Evolutionary conservation across 2,797 vertebrate genomes (phyloP).

Genomic region (Fistularia tabacaria): DNA sequence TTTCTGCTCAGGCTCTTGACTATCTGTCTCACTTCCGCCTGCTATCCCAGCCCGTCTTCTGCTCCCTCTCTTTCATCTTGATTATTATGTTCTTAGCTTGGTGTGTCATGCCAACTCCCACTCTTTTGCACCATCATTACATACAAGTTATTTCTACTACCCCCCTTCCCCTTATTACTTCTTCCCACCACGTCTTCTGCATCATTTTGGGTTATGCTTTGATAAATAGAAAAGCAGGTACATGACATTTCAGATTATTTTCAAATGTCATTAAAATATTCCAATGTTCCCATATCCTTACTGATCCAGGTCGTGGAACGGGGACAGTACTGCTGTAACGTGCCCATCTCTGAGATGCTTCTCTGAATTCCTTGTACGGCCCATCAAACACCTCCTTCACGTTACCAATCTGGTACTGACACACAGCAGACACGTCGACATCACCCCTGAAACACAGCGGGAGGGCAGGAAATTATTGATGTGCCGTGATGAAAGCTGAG

Average conservation of each 20-base stretch:
- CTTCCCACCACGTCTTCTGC: too few relatives aligned
- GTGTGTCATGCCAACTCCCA: conserved; percentile 35
- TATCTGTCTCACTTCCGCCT: conserved; percentile 29
- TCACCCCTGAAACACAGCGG: conserved; percentile 81
- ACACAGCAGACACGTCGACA: conserved; percentile 88
- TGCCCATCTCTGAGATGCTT: conserved; percentile 88
- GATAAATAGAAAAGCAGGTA: conserved; percentile 2
- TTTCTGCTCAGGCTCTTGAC: conserved; percentile 7
- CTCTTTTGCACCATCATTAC: conserved; percentile 18
- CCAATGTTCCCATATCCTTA: conserved; percentile 63
- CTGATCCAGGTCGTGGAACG: conserved; percentile 86
- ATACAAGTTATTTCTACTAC: conserved; percentile 1
- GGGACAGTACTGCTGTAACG: conserved; percentile 82
- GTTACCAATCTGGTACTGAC: conserved; percentile 86
- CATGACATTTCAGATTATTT: conserved; percentile 3
- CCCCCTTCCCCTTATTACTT: too few relatives aligned
- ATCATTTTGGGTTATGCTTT: too few relatives aligned
- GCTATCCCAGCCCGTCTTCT: conserved; percentile 31
- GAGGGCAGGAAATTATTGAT: conserved; percentile 27
- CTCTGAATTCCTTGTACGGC: conserved; percentile 89
- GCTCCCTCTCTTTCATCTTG: conserved; percentile 32
- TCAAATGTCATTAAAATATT: neutral
- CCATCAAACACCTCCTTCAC: conserved; percentile 90
- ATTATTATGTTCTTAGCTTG: conserved; percentile 48
- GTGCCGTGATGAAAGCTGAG: conserved; percentile 22